Evolutionary conservation across 2,888 invertebrate genomes (phyloP), one percentile per base, ranked within the genome.

Genomic region (Dynastes maya): DNA sequence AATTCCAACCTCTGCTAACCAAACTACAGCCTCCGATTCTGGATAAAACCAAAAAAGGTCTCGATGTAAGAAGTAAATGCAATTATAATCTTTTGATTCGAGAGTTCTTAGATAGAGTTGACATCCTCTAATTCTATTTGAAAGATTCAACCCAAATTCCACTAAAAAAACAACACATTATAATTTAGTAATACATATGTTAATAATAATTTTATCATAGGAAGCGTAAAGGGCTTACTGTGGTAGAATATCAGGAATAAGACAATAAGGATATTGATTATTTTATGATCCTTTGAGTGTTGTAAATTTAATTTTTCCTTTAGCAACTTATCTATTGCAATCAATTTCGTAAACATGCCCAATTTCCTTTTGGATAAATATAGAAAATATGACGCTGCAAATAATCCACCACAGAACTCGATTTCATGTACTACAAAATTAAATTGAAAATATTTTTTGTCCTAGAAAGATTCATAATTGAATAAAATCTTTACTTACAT

Each of bases 31-130:
- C 6, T 13, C 27, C 8, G 71, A 53, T 53, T 71, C 49, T 27
- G 53, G 71, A 16, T 71, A 71, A 13, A 37, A 32, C 71, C 51
- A 71, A 27, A 53, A 71, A n/a, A 71, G 8, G 9, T 55, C 71
- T 0, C 53, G 53, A 16, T 71, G 71, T 13, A 55, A 9, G 9
- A 53, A 71, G 2, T 49, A 13, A 5, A 55, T 13, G 55, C 53
- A 71, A 29, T 53, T 37, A 32, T 37, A 27, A 22, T 22, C 16
- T 58, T 58, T 8, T 22, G 9, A 22, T 8, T 58, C 5, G 3
- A 16, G 9, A 4, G 11, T 9, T 64, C 1, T 1, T 64, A 37
- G 9, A 1, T 32, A n/a, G 13, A 64, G 11, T 1, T 29, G 32
- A 11, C 63, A 64, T 11, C 63, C 63, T 9, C 32, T 2, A 9